Percentiles rank a stretch among this genome's conserved stretches.
Evolutionary conservation across 2,888 invertebrate genomes (phyloP).

Genomic region (Leptinotarsa rubiginosa): DNA sequence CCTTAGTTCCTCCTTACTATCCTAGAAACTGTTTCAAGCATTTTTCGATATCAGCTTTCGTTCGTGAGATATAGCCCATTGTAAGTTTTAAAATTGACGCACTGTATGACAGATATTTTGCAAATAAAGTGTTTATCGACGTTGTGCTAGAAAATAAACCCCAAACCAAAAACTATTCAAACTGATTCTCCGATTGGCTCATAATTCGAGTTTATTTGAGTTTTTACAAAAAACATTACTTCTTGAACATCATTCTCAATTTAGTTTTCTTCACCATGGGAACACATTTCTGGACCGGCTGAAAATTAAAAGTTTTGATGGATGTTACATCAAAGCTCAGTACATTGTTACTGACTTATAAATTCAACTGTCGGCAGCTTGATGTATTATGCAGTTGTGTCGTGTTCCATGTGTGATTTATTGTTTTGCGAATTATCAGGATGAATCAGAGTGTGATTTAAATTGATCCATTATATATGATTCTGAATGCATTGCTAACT

Average conservation of each 20-base stretch:
- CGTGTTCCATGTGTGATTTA: constrained; percentile 31
- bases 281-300: neutral
- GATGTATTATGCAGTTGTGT: constrained; percentile 29
- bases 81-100: no score
- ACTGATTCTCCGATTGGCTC: no score
- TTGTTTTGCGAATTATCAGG: constrained; percentile 33
- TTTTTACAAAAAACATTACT: no score
- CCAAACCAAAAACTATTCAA: no score
- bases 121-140: no score
- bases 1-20: no score
- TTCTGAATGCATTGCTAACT: neutral
- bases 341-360: neutral
- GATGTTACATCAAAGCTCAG: neutral
- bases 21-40: no score
- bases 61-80: no score
- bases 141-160: no score
- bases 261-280: neutral
- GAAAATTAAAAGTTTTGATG: neutral
- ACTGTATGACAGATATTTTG: no score
- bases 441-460: constrained; percentile 23
- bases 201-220: no score
- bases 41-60: no score
- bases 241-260: neutral
- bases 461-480: constrained; percentile 6
- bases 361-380: constrained; percentile 28